Conservation (phyloP, 1,140 invertebrate species). For the Medauroidea extradentata region DNA sequence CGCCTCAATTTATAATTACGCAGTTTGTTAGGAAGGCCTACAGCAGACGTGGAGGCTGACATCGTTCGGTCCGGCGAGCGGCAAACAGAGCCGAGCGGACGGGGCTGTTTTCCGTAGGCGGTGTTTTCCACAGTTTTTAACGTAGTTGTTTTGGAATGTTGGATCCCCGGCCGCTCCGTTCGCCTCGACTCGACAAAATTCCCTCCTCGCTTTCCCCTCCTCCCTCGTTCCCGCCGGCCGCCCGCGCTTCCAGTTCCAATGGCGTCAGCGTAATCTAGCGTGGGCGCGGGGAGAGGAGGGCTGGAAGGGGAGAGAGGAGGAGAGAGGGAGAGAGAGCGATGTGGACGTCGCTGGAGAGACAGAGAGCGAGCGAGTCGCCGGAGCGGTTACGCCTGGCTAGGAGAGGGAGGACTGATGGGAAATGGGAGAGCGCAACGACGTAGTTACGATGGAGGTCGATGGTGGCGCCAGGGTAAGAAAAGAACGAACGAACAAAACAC, state of each 20-base stretch:
- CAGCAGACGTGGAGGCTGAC: too few species aligned
- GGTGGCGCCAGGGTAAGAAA: slow-evolving; percentile 10
- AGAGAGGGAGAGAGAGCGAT: not conserved
- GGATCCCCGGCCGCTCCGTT: too few species aligned
- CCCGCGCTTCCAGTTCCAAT: not conserved
- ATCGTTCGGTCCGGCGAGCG: too few species aligned
- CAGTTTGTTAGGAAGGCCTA: too few species aligned
- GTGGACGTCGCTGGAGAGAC: not conserved
- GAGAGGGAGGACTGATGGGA: slow-evolving; percentile 7
- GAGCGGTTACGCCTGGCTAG: too few species aligned
- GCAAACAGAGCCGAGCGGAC: too few species aligned
- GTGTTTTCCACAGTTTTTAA: too few species aligned
- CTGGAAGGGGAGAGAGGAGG: not conserved
- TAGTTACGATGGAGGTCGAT: slow-evolving; percentile 9
- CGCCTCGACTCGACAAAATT: too few species aligned
- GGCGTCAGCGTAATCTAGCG: slow-evolving; percentile 15
- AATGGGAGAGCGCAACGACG: slow-evolving; percentile 7
- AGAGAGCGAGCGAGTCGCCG: not conserved
- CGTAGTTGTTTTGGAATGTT: too few species aligned
- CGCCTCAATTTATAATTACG: too few species aligned
- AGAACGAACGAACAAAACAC: not conserved
- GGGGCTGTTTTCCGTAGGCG: too few species aligned
- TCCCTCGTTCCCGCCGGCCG: not conserved
- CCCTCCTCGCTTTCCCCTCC: too few species aligned
- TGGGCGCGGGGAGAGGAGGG: slow-evolving; percentile 1